phyloP scores from a whole-genome alignment of 1,140 invertebrate genomes.

The Nasonia giraulti region DNA sequence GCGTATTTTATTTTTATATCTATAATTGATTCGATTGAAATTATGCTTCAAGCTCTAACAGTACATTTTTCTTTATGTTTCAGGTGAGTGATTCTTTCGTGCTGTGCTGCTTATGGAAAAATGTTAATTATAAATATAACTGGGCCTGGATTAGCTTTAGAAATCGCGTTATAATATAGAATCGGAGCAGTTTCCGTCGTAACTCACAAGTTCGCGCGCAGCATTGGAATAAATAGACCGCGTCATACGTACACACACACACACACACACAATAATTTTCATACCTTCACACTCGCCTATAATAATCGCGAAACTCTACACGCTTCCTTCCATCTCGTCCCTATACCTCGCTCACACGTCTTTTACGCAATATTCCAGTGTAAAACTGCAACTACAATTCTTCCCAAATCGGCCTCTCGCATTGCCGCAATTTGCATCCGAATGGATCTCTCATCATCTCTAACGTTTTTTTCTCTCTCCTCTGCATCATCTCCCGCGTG shows the following conservation, averaged over 20 bases:
- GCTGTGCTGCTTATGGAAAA: neutral
- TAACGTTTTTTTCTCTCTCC: too few species aligned
- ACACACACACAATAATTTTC: neutral
- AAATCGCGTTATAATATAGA: neutral
- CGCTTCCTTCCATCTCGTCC: too few species aligned
- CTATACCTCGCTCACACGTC: too few species aligned
- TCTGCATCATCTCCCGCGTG: conserved; percentile 6
- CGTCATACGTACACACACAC: too few species aligned
- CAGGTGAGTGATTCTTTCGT: conserved; percentile 25
- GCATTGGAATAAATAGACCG: neutral
- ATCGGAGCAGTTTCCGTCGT: neutral
- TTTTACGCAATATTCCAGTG: neutral
- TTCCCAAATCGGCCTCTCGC: neutral
- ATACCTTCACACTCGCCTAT: too few species aligned
- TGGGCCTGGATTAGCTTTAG: neutral
- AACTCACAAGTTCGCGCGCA: neutral
- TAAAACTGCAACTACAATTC: neutral
- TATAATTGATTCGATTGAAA: neutral
- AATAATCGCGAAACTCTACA: neutral
- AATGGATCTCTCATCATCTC: neutral
- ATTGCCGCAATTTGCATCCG: neutral
- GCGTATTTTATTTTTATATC: too few species aligned
- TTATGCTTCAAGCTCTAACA: neutral
- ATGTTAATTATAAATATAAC: neutral
- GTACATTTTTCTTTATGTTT: conserved; percentile 4